A percentile compares a stretch with the other conserved stretches of the same genome.
Conservation (phyloP, 2,888 invertebrate species). For the Celastrina argiolus region DNA sequence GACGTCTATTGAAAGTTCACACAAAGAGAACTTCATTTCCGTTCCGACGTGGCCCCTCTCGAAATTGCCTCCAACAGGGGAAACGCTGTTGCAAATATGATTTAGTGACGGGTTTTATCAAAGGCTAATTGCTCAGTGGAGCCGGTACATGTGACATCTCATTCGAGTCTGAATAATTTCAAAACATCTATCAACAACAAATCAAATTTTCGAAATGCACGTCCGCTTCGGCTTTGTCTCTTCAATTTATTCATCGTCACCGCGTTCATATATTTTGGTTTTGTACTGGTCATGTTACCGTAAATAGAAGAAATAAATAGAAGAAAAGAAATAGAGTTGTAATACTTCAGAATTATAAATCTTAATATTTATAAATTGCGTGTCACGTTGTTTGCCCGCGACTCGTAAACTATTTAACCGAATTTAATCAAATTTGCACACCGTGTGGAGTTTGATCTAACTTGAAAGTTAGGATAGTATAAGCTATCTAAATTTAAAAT, state of each 20-base stretch:
- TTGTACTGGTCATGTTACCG: background rate
- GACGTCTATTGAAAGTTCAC: conserved; percentile 41
- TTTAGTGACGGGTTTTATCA: conserved; percentile 61
- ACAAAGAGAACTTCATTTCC: conserved; percentile 53
- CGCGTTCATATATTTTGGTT: background rate
- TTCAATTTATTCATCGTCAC: background rate
- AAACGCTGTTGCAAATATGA: conserved; percentile 60
- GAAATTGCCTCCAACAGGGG: conserved; percentile 56
- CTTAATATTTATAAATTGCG: too few relatives aligned
- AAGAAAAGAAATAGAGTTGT: too few relatives aligned
- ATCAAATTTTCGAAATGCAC: conserved; percentile 10
- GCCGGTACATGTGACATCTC: conserved; percentile 26
- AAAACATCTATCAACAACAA: conserved; percentile 25
- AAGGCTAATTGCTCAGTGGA: conserved; percentile 56
- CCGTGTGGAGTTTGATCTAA: too few relatives aligned
- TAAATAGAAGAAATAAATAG: too few relatives aligned
- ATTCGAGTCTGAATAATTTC: conserved; percentile 28
- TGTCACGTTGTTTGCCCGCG: too few relatives aligned
- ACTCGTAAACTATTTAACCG: too few relatives aligned
- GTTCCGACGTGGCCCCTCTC: conserved; percentile 54
- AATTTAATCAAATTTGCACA: too few relatives aligned
- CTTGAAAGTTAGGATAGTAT: too few relatives aligned
- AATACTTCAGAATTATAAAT: too few relatives aligned
- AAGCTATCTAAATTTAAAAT: too few relatives aligned
- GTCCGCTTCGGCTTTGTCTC: background rate